Evolutionary conservation across 2,797 vertebrate genomes (phyloP), one percentile per base, ranked within the genome.

Genomic region (Myioborus miniatus): DNA sequence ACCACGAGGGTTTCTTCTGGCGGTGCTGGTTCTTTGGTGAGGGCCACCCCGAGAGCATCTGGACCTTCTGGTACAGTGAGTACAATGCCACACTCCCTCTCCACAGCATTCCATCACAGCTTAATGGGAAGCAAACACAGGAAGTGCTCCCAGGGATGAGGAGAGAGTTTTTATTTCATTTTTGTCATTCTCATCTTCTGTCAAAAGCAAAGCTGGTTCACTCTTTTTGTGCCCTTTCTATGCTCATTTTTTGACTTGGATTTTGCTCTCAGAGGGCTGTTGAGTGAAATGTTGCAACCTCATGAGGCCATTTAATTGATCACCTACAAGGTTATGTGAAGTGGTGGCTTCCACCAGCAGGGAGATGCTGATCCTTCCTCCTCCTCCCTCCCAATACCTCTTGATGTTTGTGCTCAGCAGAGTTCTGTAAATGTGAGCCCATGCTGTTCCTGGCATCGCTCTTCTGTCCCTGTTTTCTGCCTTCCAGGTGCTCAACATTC

Each of bases 1-100:
- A 98, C 84, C 98, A 99, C 0, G 98, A 99, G 97, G 99, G 98
- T 26, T 99, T 99, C 97, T 99, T 99, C 96, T 98, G 98, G 98
- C 53, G 98, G 30, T 99, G 98, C 79, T 97, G 95, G 93, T 99
- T 99, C 96, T 97, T 98, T 32, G 98, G 98, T 2, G 97, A 98
- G 81, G 97, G 97, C 58, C 93, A 97, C 19, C 37, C 97, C 0
- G 97, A 98, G 29, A 98, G 95, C 13, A 96, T 98, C 89, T 98
- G 98, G 97, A 98, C 97, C 97, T 98, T 98, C 74, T 98, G 98
- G 97, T 98, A 98, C 97, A 99, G 98, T 99, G 96, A 95, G 98
- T 98, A 90, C 3, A 1, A 20, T 26, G 41, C 59, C 87, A 58
- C 11, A 0, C 44, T 11, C 34, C 1, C 0, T 5, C 3, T 8